Evolutionary conservation across 2,113 vertebrate genomes (phyloP).

Genomic region (Nipponia nippon): DNA sequence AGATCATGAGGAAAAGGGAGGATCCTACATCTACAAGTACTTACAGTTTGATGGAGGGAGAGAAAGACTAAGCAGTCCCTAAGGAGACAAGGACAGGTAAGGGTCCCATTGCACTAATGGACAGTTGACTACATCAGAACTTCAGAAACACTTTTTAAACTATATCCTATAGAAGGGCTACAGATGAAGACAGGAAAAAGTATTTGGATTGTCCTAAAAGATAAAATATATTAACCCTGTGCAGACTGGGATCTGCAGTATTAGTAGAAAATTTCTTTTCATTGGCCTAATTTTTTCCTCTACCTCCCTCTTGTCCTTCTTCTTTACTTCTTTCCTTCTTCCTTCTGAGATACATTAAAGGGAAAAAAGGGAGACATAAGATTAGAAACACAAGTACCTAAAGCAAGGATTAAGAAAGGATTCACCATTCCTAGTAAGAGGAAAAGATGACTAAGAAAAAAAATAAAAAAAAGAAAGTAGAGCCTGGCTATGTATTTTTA

Average conservation of each 20-base stretch:
- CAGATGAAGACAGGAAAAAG: neutral
- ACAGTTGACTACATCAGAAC: neutral
- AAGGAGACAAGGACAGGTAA: neutral
- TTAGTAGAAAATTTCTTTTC: constrained; percentile 2
- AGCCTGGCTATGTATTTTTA: constrained; percentile 47
- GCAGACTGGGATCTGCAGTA: neutral
- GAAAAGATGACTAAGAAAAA: neutral
- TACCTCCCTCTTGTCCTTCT: constrained; percentile 53
- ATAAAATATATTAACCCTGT: neutral
- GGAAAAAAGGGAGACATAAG: constrained; percentile 54
- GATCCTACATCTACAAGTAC: constrained; percentile 25
- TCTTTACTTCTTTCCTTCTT: constrained; percentile 62
- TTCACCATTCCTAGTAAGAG: neutral
- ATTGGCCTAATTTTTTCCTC: constrained; percentile 2
- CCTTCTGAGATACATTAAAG: constrained; percentile 47
- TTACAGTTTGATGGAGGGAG: constrained; percentile 61
- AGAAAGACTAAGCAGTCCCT: neutral
- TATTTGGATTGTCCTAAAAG: neutral
- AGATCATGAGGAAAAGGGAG: neutral
- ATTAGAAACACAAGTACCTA: constrained; percentile 58
- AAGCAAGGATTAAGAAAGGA: constrained; percentile 27
- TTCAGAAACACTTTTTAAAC: neutral
- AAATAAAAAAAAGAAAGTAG: neutral
- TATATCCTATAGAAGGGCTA: neutral
- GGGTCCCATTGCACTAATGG: neutral